phyloP scores from a whole-genome alignment of 2,113 vertebrate genomes.

The Psittacula cyanocephala region DNA sequence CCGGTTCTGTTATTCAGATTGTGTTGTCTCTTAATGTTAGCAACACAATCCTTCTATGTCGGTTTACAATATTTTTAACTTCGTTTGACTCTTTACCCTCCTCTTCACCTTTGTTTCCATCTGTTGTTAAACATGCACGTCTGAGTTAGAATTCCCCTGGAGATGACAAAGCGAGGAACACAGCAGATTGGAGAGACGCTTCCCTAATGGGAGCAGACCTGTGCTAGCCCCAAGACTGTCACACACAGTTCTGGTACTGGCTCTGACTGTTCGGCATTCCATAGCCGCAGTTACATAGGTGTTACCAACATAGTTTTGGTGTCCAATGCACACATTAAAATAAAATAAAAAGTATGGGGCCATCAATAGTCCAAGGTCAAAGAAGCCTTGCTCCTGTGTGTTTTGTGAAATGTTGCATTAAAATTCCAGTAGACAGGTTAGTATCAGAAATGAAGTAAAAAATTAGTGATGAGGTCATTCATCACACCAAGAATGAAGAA shows the following conservation, averaged over 20 bases:
- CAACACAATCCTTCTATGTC: background rate
- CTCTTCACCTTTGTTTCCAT: background rate
- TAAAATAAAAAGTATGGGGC: background rate
- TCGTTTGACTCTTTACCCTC: background rate
- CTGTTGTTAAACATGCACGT: background rate
- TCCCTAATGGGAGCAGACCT: background rate
- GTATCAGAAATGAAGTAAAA: background rate
- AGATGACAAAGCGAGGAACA: background rate
- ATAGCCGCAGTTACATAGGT: background rate
- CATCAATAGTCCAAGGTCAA: background rate
- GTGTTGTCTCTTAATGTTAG: background rate
- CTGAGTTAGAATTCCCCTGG: background rate
- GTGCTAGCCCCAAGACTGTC: background rate
- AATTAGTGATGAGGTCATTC: background rate
- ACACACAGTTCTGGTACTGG: background rate
- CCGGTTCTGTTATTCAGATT: background rate
- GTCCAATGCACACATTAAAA: background rate
- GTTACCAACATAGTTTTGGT: background rate
- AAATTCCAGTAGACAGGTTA: background rate
- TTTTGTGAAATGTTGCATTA: background rate
- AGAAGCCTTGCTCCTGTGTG: background rate
- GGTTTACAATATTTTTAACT: background rate
- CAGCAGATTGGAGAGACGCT: background rate
- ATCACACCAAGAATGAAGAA: background rate
- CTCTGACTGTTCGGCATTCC: background rate